These are phyloP conservation scores for Halcyon leucocephala DNA, from an alignment of 2,797 vertebrate genomes.

Conservation along the genomic window DNA sequence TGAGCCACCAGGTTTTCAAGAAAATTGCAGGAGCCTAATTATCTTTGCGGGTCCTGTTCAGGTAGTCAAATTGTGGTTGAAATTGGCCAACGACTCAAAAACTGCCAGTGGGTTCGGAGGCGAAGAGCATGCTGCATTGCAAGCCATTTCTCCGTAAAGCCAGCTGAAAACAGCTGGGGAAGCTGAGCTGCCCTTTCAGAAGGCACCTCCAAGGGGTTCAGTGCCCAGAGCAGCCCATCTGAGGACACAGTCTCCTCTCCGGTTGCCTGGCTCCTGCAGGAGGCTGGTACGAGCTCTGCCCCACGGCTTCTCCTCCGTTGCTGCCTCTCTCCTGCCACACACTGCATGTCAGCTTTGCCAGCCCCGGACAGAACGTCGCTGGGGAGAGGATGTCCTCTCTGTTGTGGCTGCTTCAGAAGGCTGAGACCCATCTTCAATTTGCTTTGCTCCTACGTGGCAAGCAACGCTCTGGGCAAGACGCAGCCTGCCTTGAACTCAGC, in stretches of 20 bases:
- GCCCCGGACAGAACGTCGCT: fast-evolving
- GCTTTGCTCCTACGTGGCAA: not conserved
- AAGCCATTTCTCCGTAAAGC: not conserved
- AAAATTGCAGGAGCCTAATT: not conserved
- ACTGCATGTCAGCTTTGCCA: not conserved
- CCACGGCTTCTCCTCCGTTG: fast-evolving
- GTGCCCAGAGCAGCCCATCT: not conserved
- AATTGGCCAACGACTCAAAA: not conserved
- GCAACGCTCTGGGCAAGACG: not conserved
- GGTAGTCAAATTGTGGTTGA: not conserved
- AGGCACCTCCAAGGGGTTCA: not conserved
- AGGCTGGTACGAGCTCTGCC: not conserved
- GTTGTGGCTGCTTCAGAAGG: conserved; percentile 33
- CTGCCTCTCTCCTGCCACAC: not conserved
- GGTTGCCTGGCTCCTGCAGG: fast-evolving
- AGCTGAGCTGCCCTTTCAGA: not conserved
- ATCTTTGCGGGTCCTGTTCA: not conserved
- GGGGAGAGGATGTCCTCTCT: not conserved
- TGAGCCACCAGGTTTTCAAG: not conserved
- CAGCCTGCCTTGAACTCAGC: not conserved
- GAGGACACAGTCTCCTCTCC: fast-evolving
- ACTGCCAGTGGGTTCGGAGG: not conserved
- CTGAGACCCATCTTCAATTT: fast-evolving
- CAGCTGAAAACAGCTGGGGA: not conserved
- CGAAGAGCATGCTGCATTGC: fast-evolving